Evolutionary conservation across 2,888 invertebrate genomes (phyloP).

Genomic region (Drosophila sordidula): DNA sequence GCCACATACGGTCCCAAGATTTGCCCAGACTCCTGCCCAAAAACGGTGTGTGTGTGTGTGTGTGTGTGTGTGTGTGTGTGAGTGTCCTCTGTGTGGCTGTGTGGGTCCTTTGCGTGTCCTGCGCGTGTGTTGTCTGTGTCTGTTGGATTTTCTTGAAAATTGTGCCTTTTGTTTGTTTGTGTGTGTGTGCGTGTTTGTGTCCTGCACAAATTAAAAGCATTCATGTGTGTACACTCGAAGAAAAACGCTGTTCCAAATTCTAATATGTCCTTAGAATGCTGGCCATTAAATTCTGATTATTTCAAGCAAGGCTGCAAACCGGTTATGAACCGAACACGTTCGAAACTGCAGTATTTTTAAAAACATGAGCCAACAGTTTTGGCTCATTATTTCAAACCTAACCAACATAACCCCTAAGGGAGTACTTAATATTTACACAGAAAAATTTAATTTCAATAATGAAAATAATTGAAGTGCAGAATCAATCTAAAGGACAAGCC

Average conservation of each 20-base stretch:
- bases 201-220: conserved; percentile 75
- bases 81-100: conserved; percentile 20
- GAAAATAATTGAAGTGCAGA: no score
- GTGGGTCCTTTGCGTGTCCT: conserved; percentile 17
- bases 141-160: conserved; percentile 76
- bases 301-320: no score
- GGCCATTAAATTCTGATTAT: no score
- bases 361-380: no score
- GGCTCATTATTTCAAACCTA: no score
- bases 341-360: no score
- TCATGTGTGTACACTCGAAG: conserved; percentile 48
- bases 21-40: conserved; percentile 54
- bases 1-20: conserved; percentile 60
- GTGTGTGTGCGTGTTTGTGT: conserved; percentile 40
- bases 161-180: conserved; percentile 47
- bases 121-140: conserved; percentile 21
- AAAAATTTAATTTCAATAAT: no score
- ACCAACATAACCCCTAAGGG: no score
- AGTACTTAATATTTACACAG: no score
- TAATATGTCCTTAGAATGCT: no score
- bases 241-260: not conserved
- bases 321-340: no score
- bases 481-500: no score
- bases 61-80: conserved; percentile 17
- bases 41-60: conserved; percentile 15